Base-by-base conservation (phyloP, 2,797 vertebrate species). In the Chelidonichthys spinosus region DNA sequence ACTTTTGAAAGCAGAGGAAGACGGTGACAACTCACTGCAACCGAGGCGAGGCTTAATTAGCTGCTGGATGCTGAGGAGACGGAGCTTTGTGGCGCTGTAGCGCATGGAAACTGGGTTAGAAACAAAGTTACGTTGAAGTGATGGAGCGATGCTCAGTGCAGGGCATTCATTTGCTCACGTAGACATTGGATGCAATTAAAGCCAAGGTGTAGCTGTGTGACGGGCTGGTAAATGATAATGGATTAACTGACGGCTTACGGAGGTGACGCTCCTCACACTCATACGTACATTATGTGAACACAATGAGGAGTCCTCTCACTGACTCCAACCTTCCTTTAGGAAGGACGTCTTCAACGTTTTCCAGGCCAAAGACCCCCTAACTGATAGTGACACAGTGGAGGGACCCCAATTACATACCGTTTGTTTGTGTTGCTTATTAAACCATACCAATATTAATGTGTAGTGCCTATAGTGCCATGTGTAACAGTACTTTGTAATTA, bases 161-260 rank as follows among this genome's bases (percentile, higher is more conserved):
- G 62, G 69, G 63, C 63, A 65, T 77, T 89, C 73, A 89, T 70
- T 82, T 33, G 68, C 79, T 89, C 63, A 88, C 82, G 74, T 62
- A 36, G 78, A 71, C 64, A 62, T 80, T 78, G 78, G 81, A 83
- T 87, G 68, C 73, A 82, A 83, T 85, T 86, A 88, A 85, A 81
- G 76, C 17, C 40, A 35, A 85, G 58, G 69, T 76, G 68, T 73
- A 73, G 63, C 17, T 6, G 68, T 65, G 69, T 83, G 89, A 90
- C 81, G 87, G 73, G 82, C 75, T 56, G 56, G 74, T 75, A 88
- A 89, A 91, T 75, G 70, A 83, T 80, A 85, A 91, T 76, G 74
- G 84, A 89, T 88, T 83, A 85, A 75, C 49, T 77, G 77, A 77
- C 36, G 18, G 14, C 35, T 4, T 18, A 61, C 25, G 33, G 56